Percentiles rank a stretch among this genome's conserved stretches.
Evolutionary conservation across 2,797 vertebrate species (phyloP).

Genomic region (Arnoldichthys spilopterus): DNA sequence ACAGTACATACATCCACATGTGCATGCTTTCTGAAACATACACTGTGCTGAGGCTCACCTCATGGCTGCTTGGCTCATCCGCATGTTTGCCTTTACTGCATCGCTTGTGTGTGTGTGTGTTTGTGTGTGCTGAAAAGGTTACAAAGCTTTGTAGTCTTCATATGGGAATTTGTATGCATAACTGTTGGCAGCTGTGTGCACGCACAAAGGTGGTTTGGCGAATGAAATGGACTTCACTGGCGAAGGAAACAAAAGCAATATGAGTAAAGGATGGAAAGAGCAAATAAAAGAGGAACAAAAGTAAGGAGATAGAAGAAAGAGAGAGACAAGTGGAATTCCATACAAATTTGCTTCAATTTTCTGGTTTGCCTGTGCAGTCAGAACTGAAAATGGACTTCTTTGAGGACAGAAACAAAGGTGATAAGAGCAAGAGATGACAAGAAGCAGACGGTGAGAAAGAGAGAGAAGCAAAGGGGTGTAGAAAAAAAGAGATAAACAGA

Average conservation of each 20-base stretch:
- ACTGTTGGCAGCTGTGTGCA: slow-evolving; percentile 35
- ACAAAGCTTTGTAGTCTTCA: slow-evolving; percentile 15
- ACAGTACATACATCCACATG: slow-evolving; percentile 51
- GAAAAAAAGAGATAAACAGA: too few species aligned
- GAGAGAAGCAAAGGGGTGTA: too few species aligned
- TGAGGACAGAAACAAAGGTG: too few species aligned
- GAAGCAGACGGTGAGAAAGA: too few species aligned
- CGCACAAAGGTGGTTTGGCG: slow-evolving; percentile 8
- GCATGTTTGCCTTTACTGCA: background rate
- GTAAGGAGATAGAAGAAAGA: background rate
- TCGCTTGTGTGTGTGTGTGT: background rate
- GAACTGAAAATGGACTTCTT: too few species aligned
- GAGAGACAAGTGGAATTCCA: background rate
- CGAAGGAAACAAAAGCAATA: background rate
- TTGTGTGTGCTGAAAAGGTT: slow-evolving; percentile 3
- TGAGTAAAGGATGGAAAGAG: background rate
- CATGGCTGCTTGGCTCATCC: slow-evolving; percentile 21
- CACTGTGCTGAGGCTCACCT: slow-evolving; percentile 20
- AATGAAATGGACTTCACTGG: background rate
- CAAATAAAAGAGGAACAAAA: background rate
- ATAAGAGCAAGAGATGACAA: too few species aligned
- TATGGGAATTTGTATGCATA: slow-evolving; percentile 26
- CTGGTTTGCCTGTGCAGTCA: too few species aligned
- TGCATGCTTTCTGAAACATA: slow-evolving; percentile 37
- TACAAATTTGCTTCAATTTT: background rate